Evolutionary conservation across 2,888 invertebrate genomes (phyloP), one percentile per base, ranked within the genome.

Genomic region (Drosophila heteroneura): DNA sequence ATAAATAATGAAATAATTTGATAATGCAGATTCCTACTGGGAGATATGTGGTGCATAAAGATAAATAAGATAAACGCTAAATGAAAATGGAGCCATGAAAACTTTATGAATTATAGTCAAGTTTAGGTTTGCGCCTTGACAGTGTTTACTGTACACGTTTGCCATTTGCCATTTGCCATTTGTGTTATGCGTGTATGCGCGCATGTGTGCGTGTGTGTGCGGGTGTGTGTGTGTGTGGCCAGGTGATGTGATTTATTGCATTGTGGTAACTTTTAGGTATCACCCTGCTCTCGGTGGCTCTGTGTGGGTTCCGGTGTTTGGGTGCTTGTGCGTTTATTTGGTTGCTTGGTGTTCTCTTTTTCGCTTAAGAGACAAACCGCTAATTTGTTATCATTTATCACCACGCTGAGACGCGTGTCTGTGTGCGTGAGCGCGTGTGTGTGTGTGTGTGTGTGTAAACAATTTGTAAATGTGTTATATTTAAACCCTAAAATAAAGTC

Each of bases 331-430:
- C 64, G 54, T 68, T 37, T 76, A 65, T 52, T 58, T 63, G 62
- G 44, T 60, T 53, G 66, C 37, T 68, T 56, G 63, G 63, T 70
- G 82, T 56, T 58, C 70, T 75, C 71, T 87, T 82, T 87, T 73
- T 74, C 81, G 79, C 76, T 74, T 76, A 76, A 71, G 75, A 81
- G 70, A 76, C 87, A 87, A 85, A 81, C 78, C 83, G 82, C 79
- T 76, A 80, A 87, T 90, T 90, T 87, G 86, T 90, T 87, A 87
- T 90, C 89, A 90, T 87, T 90, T 87, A 90, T 87, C 90, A 89
- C 90, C 85, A 76, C 72, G 76, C 76, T 70, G 81, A 76, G 85
- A 67, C 82, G 70, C 68, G 70, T 54, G 51, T 16, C 47, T 52
- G 60, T 47, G 56, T 41, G 35, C 47, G 61, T 61, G 66, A 10